These are phyloP conservation scores for Xestoiulus laeticollis DNA, from an alignment of 2,888 invertebrate species.

Conservation along the genomic window DNA sequence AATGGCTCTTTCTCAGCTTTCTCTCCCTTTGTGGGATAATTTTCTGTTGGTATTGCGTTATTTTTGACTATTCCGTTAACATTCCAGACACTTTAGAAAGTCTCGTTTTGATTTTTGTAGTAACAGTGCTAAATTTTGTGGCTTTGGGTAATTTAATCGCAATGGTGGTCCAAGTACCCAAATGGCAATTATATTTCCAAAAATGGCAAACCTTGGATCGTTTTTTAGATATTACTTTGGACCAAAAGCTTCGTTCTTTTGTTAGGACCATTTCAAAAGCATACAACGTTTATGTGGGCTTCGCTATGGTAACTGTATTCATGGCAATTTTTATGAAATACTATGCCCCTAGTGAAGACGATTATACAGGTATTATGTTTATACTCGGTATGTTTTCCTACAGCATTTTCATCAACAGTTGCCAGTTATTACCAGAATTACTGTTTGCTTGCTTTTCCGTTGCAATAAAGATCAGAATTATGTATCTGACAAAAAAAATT, in stretches of 20 bases:
- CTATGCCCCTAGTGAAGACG: neutral
- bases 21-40: too few relatives aligned
- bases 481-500: neutral
- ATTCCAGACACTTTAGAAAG: neutral
- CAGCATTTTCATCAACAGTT: neutral
- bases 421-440: neutral
- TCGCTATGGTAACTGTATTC: neutral
- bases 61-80: neutral
- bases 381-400: neutral
- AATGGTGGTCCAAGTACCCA: neutral
- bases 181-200: neutral
- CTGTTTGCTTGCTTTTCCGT: neutral
- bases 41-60: neutral
- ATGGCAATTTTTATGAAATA: neutral
- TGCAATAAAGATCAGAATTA: neutral
- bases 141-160: neutral
- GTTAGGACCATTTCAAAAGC: neutral
- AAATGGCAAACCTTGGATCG: neutral
- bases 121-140: neutral
- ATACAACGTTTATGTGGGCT: neutral
- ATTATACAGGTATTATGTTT: neutral
- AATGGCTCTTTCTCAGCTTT: neutral
- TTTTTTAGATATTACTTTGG: neutral
- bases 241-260: neutral
- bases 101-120: neutral